These are phyloP conservation scores for Melanotaenia duboulayi DNA, from an alignment of 2,113 vertebrate species.

Conservation along the genomic window DNA sequence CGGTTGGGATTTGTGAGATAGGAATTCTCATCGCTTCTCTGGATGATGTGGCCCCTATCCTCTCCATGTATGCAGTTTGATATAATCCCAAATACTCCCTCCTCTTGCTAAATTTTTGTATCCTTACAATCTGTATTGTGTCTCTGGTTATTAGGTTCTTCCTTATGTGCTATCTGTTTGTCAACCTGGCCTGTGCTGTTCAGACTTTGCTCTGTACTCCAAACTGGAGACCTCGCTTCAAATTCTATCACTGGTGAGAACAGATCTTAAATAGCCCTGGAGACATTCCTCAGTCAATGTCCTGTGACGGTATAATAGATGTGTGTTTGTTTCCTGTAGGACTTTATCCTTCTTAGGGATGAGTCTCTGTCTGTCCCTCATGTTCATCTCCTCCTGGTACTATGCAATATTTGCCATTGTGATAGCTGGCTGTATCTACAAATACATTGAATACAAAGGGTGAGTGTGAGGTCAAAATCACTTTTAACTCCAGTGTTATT, in stretches of 20 bases:
- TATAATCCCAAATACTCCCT: neutral
- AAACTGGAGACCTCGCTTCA: constrained; percentile 97
- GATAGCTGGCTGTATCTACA: constrained; percentile 95
- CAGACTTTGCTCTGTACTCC: constrained; percentile 93
- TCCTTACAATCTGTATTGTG: neutral
- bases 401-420: constrained; percentile 92
- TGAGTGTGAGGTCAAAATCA: constrained; percentile 72
- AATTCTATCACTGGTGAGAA: constrained; percentile 91
- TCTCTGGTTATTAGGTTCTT: constrained; percentile 89
- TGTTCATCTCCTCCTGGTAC: constrained; percentile 98
- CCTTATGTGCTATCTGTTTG: constrained; percentile 98
- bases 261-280: neutral
- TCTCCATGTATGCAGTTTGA: constrained; percentile 88
- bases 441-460: constrained; percentile 98
- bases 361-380: constrained; percentile 95
- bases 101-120: neutral
- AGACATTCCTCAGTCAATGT: neutral
- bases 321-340: constrained; percentile 78
- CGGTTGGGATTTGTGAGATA: constrained; percentile 93
- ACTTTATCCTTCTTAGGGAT: constrained; percentile 95
- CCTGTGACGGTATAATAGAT: neutral
- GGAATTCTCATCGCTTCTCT: constrained; percentile 95
- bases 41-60: constrained; percentile 94
- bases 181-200: constrained; percentile 96
- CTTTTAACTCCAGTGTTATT: neutral